Percentiles rank a stretch among this genome's conserved stretches.
These are phyloP conservation scores for Frankliniella intonsa DNA, from an alignment of 2,888 invertebrate genomes.

Conservation along the genomic window DNA sequence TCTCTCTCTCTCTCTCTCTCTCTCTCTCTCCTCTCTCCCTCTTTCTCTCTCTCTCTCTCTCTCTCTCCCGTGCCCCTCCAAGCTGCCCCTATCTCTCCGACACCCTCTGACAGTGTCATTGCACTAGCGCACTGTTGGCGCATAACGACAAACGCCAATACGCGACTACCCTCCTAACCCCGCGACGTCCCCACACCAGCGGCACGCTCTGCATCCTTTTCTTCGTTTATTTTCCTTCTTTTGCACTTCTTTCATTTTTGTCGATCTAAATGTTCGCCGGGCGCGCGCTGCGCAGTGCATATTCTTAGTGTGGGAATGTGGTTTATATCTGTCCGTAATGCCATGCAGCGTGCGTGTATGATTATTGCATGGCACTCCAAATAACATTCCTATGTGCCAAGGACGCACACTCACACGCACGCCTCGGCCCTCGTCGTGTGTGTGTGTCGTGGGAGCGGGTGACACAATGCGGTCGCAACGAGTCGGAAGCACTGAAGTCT, in stretches of 20 bases:
- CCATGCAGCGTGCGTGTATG: neutral
- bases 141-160: no score
- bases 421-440: neutral
- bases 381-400: conserved; percentile 15
- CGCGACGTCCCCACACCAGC: no score
- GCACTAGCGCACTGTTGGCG: no score
- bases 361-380: conserved; percentile 5
- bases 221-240: no score
- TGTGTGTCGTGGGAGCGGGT: neutral
- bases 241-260: no score
- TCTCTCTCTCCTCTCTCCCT: neutral
- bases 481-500: neutral
- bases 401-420: neutral
- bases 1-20: neutral
- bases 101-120: no score
- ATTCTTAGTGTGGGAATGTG: neutral
- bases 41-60: neutral
- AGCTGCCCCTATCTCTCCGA: no score
- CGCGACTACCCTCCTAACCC: no score
- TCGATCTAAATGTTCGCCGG: no score
- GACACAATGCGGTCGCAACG: neutral
- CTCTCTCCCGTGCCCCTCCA: neutral
- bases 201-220: no score
- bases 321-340: neutral
- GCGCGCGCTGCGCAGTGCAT: neutral